These are phyloP conservation scores for Drosophila quinaria DNA, from an alignment of 2,888 invertebrate species.

Conservation along the genomic window DNA sequence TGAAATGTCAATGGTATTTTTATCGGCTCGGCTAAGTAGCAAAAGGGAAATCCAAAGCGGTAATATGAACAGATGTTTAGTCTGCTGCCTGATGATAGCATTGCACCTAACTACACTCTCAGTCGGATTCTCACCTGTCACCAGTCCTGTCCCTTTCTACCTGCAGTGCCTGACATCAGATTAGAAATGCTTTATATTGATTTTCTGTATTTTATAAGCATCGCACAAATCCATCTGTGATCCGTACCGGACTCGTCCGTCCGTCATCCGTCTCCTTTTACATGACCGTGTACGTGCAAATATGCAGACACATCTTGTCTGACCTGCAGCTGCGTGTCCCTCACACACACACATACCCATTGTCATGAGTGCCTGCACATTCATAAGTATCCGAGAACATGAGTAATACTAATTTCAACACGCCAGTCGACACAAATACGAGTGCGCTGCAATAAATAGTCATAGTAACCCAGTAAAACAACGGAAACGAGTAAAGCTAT, in stretches of 20 bases:
- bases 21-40: constrained; percentile 60
- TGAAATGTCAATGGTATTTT: constrained; percentile 78
- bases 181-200: constrained; percentile 64
- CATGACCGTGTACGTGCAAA: constrained; percentile 39
- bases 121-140: not conserved
- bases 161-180: constrained; percentile 22
- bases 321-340: constrained; percentile 22
- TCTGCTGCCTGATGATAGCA: constrained; percentile 17
- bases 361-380: constrained; percentile 2
- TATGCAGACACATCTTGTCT: constrained; percentile 53
- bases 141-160: not conserved
- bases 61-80: constrained; percentile 36
- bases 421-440: constrained; percentile 66
- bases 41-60: constrained; percentile 27
- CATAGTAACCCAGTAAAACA: constrained; percentile 68
- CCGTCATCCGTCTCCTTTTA: not conserved
- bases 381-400: constrained; percentile 25
- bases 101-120: constrained; percentile 9
- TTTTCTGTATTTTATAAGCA: constrained; percentile 57
- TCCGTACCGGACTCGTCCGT: constrained; percentile 5
- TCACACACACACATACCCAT: not conserved
- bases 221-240: constrained; percentile 23
- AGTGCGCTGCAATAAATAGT: constrained; percentile 72
- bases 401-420: constrained; percentile 47
- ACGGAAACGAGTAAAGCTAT: constrained; percentile 45